Percentiles rank a stretch among this genome's conserved stretches.
These are phyloP conservation scores for Aphelenchoides fujianensis DNA, from an alignment of 1,140 invertebrate species.

Conservation along the genomic window DNA sequence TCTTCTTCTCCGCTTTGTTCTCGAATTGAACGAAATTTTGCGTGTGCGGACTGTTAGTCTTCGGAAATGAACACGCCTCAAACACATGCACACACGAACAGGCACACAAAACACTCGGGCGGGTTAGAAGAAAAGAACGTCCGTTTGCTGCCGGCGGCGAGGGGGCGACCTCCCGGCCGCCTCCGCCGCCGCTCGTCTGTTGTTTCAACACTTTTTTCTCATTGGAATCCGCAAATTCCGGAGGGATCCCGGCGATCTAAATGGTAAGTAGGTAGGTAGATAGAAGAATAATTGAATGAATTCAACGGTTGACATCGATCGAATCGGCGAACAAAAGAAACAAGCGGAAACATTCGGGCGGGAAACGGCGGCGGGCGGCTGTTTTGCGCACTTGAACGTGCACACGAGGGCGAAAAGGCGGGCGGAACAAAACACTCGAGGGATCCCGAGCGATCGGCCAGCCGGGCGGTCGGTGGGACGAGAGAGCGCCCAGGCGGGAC, in stretches of 20 bases:
- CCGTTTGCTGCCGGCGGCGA: background rate
- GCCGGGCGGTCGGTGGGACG: too few relatives aligned
- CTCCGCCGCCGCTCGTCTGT: background rate
- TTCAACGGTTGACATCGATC: background rate
- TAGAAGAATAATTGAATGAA: background rate
- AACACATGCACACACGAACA: too few relatives aligned
- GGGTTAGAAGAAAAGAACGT: background rate
- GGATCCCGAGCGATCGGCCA: too few relatives aligned
- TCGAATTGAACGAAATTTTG: constrained; percentile 2
- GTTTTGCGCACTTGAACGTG: background rate
- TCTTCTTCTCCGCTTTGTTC: background rate
- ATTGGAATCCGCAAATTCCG: background rate
- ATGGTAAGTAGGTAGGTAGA: background rate
- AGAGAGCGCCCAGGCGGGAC: too few relatives aligned
- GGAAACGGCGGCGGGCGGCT: too few relatives aligned
- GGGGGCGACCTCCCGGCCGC: background rate
- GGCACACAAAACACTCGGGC: background rate
- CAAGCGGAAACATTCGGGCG: too few relatives aligned
- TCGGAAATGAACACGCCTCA: too few relatives aligned
- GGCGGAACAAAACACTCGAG: background rate
- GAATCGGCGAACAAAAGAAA: background rate
- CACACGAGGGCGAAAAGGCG: too few relatives aligned
- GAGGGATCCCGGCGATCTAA: background rate
- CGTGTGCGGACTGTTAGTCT: too few relatives aligned
- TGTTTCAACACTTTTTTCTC: background rate